Conservation (phyloP, 64 coral and sea anemone genomes). For the Montipora cactus region DNA sequence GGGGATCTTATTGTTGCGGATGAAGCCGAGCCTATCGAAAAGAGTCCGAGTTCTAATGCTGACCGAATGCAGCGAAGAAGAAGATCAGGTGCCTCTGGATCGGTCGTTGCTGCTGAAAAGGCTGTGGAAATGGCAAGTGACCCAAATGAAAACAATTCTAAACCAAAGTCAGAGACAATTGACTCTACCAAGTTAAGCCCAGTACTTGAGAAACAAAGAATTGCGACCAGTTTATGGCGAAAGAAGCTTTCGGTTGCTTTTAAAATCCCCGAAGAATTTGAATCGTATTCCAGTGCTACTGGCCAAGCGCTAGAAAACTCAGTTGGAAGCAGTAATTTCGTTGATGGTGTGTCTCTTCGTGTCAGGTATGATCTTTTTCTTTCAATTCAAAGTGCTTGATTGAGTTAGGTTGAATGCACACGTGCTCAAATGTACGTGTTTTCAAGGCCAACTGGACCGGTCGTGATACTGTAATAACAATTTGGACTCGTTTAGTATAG, state of each 20-base stretch:
- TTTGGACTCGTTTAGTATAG: no score
- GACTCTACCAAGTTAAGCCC: conserved; percentile 11
- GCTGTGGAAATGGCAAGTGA: background rate
- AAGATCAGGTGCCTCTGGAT: conserved; percentile 10
- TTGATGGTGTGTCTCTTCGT: conserved; percentile 89
- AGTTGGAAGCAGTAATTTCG: conserved; percentile 75
- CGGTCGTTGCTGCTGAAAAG: background rate
- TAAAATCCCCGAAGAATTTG: conserved; percentile 71
- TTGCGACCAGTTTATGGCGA: conserved; percentile 75
- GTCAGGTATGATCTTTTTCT: conserved; percentile 59
- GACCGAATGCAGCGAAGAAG: background rate
- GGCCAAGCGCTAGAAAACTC: conserved; percentile 48
- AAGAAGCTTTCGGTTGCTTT: conserved; percentile 79
- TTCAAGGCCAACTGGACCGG: no score
- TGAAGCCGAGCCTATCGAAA: background rate
- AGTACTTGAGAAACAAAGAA: conserved; percentile 25
- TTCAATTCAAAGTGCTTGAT: background rate
- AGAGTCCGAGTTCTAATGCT: background rate
- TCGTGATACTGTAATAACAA: no score
- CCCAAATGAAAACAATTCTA: background rate
- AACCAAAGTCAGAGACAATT: conserved; percentile 16
- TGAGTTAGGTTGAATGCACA: background rate
- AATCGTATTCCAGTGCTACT: conserved; percentile 60
- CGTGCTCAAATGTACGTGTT: no score
- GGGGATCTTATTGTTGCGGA: conserved; percentile 1